A percentile compares a stretch with the other conserved stretches of the same genome.
These are phyloP conservation scores for Enteromius argenteus DNA, from an alignment of 2,797 vertebrate genomes.

Conservation along the genomic window DNA sequence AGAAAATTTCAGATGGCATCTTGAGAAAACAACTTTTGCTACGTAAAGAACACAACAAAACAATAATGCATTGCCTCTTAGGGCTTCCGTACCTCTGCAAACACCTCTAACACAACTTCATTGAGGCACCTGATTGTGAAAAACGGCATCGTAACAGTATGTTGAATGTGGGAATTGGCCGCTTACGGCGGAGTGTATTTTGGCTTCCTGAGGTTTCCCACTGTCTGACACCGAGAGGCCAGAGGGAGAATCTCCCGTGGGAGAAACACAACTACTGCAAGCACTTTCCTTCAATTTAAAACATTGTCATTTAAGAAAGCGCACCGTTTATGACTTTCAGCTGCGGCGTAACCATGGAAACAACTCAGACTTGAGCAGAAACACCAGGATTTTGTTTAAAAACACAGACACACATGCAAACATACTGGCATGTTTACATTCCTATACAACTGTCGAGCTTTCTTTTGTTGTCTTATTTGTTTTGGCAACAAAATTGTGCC, in stretches of 20 bases:
- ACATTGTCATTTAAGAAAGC: conserved; percentile 60
- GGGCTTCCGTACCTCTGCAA: neutral
- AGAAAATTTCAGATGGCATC: neutral
- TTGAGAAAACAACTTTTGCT: neutral
- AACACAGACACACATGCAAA: conserved; percentile 19
- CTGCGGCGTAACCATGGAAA: conserved; percentile 66
- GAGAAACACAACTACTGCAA: conserved; percentile 49
- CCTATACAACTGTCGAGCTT: conserved; percentile 41
- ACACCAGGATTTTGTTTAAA: conserved; percentile 51
- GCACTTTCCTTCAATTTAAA: conserved; percentile 58
- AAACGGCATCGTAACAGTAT: conserved; percentile 46
- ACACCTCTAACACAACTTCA: neutral
- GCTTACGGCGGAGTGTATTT: conserved; percentile 29
- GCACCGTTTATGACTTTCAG: conserved; percentile 58
- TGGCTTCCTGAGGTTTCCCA: conserved; percentile 47
- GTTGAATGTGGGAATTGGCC: conserved; percentile 47
- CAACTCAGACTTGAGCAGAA: conserved; percentile 57
- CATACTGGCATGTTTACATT: conserved; percentile 28
- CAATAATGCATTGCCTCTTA: neutral
- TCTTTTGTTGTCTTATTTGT: conserved; percentile 30
- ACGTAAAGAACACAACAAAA: conserved; percentile 1
- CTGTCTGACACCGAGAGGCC: conserved; percentile 46
- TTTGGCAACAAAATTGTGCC: conserved; percentile 29
- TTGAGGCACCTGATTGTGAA: conserved; percentile 38
- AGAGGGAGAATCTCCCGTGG: conserved; percentile 44